Conservation (phyloP, 2,888 invertebrate genomes). For the Listrodromus nycthemerus region DNA sequence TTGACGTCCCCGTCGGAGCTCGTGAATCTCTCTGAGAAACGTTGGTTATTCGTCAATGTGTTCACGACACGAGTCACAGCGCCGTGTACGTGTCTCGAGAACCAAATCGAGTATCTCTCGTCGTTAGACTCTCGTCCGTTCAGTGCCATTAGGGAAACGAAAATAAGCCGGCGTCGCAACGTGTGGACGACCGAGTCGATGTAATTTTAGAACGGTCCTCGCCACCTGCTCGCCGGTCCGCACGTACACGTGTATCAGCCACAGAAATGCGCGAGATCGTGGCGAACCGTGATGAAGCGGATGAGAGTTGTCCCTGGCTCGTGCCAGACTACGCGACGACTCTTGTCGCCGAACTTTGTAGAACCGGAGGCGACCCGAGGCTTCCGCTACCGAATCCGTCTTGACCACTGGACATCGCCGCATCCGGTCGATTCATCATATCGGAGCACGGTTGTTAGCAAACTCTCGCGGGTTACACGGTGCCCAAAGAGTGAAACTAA, state of each 20-base stretch:
- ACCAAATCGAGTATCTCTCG: slow-evolving; percentile 35
- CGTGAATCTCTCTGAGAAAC: not conserved
- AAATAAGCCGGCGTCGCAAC: slow-evolving; percentile 32
- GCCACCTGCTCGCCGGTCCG: slow-evolving; percentile 58
- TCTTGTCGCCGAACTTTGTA: slow-evolving; percentile 64
- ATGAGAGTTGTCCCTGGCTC: slow-evolving; percentile 61
- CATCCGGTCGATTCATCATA: slow-evolving; percentile 66
- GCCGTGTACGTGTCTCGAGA: slow-evolving; percentile 5
- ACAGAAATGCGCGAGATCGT: slow-evolving; percentile 25
- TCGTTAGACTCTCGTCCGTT: slow-evolving; percentile 40
- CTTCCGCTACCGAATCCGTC: slow-evolving; percentile 26
- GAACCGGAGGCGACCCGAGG: slow-evolving; percentile 22
- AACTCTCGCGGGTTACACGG: not conserved
- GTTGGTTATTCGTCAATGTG: not conserved
- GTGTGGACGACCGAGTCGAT: slow-evolving; percentile 30
- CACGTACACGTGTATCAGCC: slow-evolving; percentile 2
- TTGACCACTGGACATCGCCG: slow-evolving; percentile 50
- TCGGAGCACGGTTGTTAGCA: slow-evolving; percentile 43
- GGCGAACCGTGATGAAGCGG: slow-evolving; percentile 53
- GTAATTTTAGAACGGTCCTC: slow-evolving; percentile 64
- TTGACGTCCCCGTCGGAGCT: not conserved
- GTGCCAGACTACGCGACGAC: slow-evolving; percentile 66
- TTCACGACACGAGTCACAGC: not conserved
- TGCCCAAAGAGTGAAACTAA: slow-evolving; percentile 17
- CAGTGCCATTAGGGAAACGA: slow-evolving; percentile 52